Conservation (phyloP, 92 coral and sea anemone species). For the Galaxea fascicularis region DNA sequence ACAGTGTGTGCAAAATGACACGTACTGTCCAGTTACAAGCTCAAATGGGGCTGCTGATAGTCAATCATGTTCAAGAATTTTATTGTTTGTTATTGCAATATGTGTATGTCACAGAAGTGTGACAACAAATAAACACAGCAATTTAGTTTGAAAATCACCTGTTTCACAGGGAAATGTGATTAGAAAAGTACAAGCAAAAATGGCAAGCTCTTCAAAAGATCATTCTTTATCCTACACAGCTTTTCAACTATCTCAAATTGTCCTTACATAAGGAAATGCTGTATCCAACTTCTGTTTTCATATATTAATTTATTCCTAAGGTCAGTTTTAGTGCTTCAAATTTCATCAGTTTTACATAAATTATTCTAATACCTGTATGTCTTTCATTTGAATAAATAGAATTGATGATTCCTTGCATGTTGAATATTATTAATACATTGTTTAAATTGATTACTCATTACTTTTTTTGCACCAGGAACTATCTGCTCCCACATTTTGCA, state of each 20-base stretch:
- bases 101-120: neutral
- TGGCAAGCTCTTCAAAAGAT: neutral
- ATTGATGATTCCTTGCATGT: conserved; percentile 13
- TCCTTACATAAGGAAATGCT: neutral
- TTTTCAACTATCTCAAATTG: neutral
- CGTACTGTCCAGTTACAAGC: too few species aligned
- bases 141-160: conserved; percentile 1
- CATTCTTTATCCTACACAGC: neutral
- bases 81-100: too few species aligned
- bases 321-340: neutral
- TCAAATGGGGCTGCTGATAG: too few species aligned
- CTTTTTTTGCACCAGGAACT: conserved; percentile 49
- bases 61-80: too few species aligned
- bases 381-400: too few species aligned
- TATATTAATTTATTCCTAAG: neutral
- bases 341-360: conserved; percentile 3
- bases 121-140: neutral
- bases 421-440: conserved; percentile 1
- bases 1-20: too few species aligned
- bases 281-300: conserved; percentile 2
- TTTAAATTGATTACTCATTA: neutral
- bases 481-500: conserved; percentile 67
- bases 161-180: neutral
- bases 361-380: too few species aligned
- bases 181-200: conserved; percentile 3